A percentile compares a stretch with the other conserved stretches of the same genome.
phyloP scores from a whole-genome alignment of 2,113 vertebrate species.

The Rattus rattus region DNA sequence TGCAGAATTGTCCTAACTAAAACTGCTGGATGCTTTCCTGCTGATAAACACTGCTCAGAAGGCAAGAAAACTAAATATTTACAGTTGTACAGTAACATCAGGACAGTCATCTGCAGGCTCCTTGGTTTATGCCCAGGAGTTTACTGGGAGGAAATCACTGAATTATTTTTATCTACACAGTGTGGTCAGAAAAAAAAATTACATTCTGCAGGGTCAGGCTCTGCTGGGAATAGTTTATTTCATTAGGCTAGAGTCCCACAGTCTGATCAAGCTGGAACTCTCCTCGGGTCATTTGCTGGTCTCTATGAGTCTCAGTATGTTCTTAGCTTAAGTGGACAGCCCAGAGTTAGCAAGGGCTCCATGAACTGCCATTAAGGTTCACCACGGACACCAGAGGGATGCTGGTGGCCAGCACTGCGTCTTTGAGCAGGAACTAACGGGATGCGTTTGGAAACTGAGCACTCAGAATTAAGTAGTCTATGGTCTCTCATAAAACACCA shows the following conservation, averaged over 20 bases:
- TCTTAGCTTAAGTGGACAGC: background rate
- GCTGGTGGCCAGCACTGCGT: background rate
- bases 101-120: slow-evolving; percentile 46
- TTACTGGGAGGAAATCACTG: slow-evolving; percentile 73
- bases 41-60: slow-evolving; percentile 9
- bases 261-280: background rate
- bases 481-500: slow-evolving; percentile 23
- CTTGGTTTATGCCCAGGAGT: slow-evolving; percentile 68
- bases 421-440: background rate
- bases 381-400: background rate
- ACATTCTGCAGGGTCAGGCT: slow-evolving; percentile 57
- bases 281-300: background rate
- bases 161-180: slow-evolving; percentile 78
- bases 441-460: slow-evolving; percentile 1
- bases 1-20: background rate
- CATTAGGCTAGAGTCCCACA: slow-evolving; percentile 54
- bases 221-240: slow-evolving; percentile 74
- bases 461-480: slow-evolving; percentile 23
- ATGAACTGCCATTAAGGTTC: background rate
- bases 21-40: background rate
- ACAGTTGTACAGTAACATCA: slow-evolving; percentile 9
- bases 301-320: background rate
- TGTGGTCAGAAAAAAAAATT: slow-evolving; percentile 64
- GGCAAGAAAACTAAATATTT: slow-evolving; percentile 40
- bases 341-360: background rate